A percentile compares a stretch with the other conserved stretches of the same genome.
These are phyloP conservation scores for Mesembrinibis cayennensis DNA, from an alignment of 2,113 vertebrate genomes.

Conservation along the genomic window DNA sequence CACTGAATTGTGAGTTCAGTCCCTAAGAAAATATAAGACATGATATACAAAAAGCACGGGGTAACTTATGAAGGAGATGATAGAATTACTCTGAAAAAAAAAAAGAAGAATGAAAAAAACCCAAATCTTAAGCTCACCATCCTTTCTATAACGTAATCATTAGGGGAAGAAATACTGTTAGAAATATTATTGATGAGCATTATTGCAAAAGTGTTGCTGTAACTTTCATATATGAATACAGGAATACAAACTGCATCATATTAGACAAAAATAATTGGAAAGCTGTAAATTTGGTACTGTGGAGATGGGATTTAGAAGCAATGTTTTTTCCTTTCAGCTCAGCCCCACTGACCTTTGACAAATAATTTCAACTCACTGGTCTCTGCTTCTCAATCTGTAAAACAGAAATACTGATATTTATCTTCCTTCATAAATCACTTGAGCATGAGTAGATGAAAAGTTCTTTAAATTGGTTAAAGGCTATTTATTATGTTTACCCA, in stretches of 20 bases:
- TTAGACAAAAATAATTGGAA: neutral
- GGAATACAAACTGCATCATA: neutral
- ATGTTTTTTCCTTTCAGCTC: neutral
- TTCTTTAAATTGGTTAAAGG: neutral
- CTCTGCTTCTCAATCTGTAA: neutral
- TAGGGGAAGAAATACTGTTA: neutral
- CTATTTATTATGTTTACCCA: neutral
- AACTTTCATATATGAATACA: neutral
- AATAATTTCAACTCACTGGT: neutral
- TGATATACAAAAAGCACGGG: neutral
- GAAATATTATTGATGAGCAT: neutral
- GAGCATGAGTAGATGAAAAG: neutral
- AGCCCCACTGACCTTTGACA: neutral
- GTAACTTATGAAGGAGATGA: neutral
- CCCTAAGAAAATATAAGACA: neutral
- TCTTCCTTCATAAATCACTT: neutral
- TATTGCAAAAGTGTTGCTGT: neutral
- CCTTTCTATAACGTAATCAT: neutral
- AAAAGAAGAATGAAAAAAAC: rapidly evolving
- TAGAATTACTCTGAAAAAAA: neutral
- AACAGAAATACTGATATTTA: neutral
- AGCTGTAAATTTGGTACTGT: neutral
- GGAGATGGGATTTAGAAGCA: neutral
- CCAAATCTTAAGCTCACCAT: neutral
- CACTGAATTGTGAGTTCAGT: neutral